A percentile compares a stretch with the other conserved stretches of the same genome.
phyloP scores from a whole-genome alignment of 2,113 vertebrate genomes.

The Clarias magur region DNA sequence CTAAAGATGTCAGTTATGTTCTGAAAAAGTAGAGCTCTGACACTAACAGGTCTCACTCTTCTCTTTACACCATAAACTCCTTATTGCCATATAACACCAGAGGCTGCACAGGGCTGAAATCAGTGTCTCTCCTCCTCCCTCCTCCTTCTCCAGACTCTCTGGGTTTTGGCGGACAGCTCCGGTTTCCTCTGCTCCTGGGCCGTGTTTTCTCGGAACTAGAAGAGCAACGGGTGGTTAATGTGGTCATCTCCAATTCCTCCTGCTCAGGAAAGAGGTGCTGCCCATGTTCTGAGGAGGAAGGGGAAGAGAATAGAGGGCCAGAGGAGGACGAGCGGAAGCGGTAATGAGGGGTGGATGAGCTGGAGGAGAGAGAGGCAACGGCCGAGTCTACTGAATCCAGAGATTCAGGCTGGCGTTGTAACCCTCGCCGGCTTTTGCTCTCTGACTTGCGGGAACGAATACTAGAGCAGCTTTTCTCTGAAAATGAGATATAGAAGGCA shows the following conservation, averaged over 20 bases:
- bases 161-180: conserved; percentile 83
- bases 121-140: conserved; percentile 74
- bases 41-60: neutral
- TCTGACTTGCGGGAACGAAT: conserved; percentile 72
- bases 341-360: conserved; percentile 68
- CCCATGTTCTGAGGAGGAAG: conserved; percentile 53
- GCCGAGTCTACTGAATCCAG: conserved; percentile 63
- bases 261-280: conserved; percentile 46
- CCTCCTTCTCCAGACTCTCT: conserved; percentile 60
- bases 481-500: conserved; percentile 10
- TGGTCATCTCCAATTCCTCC: conserved; percentile 46
- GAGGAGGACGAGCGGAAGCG: conserved; percentile 77
- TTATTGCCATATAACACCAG: conserved; percentile 88
- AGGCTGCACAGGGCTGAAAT: conserved; percentile 77
- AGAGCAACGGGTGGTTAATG: conserved; percentile 41
- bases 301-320: conserved; percentile 76
- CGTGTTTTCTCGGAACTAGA: conserved; percentile 70
- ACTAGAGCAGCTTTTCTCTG: conserved; percentile 44
- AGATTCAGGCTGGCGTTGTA: conserved; percentile 76
- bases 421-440: conserved; percentile 70
- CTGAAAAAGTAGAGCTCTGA: neutral
- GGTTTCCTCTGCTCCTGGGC: conserved; percentile 82
- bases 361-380: conserved; percentile 70
- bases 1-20: neutral
- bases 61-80: conserved; percentile 91